Evolutionary conservation across 2,113 vertebrate genomes (phyloP), one percentile per base, ranked within the genome.

Genomic region (Saccopteryx bilineata): DNA sequence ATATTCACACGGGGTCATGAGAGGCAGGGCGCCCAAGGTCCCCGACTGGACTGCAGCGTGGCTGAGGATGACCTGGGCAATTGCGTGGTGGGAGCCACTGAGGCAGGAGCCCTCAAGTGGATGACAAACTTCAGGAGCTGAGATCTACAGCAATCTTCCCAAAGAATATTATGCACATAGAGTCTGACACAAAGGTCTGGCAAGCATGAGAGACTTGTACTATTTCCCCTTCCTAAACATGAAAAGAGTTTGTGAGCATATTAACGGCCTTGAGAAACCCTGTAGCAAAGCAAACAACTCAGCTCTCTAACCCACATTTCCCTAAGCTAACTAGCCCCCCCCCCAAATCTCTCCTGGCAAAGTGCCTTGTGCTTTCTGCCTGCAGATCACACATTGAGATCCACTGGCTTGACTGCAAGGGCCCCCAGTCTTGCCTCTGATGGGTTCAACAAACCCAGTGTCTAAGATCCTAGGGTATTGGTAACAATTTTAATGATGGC

Each of bases 1-100:
- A 28, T 58, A 48, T 14, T 54, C 18, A 10, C 24, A 13, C 5
- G 28, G 5, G 33, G 0, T 66, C 9, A 7, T 5, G n/a, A 24
- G 68, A 46, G n/a, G 10, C 68, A 86, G 48, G 87, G 19, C 26
- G 46, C 28, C 71, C 28, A 18, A 31, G 46, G 24, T 50, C 11
- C 31, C 58, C 2, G 1, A 46, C 1, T n/a, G n/a, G 33, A 14
- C 26, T 0, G 7, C 56, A 46, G 4, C 26, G 7, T 5, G 13
- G 24, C 87, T 88, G 23, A 90, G 28, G 28, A 39, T 28, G 12
- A 23, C 21, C 24, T 0, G 46, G 23, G 56, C 9, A 66, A 5
- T 21, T 13, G 11, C 81, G n/a, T 26, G 72, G 28, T 63, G 54
- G 56, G 1, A 78, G 68, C 69, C 58, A 2, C 21, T 79, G 56